phyloP scores from a whole-genome alignment of 2,797 vertebrate genomes.

The Pyrocephalus nanus region DNA sequence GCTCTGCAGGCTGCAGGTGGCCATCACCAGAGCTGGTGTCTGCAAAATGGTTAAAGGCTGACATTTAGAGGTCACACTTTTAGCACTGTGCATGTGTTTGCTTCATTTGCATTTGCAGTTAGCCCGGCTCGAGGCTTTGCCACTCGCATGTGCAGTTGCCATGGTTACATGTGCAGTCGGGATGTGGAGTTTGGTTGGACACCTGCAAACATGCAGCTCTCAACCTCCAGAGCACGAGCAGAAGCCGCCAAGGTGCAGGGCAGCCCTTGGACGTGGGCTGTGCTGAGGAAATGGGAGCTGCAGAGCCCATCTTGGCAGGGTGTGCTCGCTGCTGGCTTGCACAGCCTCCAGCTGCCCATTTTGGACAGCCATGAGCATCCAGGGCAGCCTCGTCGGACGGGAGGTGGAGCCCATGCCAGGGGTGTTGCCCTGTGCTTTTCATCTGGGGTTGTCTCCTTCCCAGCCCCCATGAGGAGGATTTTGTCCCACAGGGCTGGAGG shows the following conservation, averaged over 20 bases:
- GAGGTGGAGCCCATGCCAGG: not conserved
- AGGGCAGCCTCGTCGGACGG: not conserved
- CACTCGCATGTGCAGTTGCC: slow-evolving; percentile 60
- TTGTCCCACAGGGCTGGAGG: not conserved
- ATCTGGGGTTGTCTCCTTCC: not conserved
- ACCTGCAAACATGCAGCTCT: slow-evolving; percentile 46
- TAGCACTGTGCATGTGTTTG: slow-evolving; percentile 46
- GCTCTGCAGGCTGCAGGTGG: not conserved
- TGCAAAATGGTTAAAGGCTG: slow-evolving; percentile 41
- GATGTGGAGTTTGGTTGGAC: slow-evolving; percentile 49
- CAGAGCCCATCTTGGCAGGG: not conserved
- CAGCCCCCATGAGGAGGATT: not conserved
- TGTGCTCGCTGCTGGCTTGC: not conserved
- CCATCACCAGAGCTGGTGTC: not conserved
- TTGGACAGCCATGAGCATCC: not conserved
- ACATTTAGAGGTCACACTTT: slow-evolving; percentile 65
- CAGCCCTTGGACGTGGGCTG: not conserved
- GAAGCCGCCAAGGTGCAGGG: not conserved
- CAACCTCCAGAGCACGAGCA: not conserved
- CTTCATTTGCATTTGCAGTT: slow-evolving; percentile 63
- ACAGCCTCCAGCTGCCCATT: not conserved
- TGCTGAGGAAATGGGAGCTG: not conserved
- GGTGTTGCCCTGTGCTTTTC: not conserved
- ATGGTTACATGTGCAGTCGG: slow-evolving; percentile 50
- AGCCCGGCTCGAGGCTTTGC: slow-evolving; percentile 43